A percentile compares a stretch with the other conserved stretches of the same genome.
Conservation (phyloP, 2,113 vertebrate species). For the Sinocyclocheilus anshuiensis region DNA sequence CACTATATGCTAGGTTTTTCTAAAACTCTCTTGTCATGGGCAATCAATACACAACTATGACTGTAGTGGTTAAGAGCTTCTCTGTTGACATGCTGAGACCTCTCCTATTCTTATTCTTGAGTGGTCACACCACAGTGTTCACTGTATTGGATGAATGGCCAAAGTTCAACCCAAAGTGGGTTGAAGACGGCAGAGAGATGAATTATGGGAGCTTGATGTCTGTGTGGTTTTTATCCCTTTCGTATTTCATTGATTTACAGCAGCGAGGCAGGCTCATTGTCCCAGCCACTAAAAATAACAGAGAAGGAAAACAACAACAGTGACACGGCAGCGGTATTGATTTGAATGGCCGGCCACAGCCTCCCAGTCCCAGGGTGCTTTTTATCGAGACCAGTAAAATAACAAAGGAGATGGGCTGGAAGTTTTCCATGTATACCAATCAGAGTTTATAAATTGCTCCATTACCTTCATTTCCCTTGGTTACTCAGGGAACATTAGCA, state of each 20-base stretch:
- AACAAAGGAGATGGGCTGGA: conserved; percentile 81
- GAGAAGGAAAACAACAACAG: conserved; percentile 67
- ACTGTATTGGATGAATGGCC: conserved; percentile 41
- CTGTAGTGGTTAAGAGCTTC: conserved; percentile 33
- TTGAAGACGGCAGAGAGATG: conserved; percentile 66
- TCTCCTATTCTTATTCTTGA: conserved; percentile 30
- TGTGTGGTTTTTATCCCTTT: conserved; percentile 53
- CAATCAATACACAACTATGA: conserved; percentile 28
- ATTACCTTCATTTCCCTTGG: conserved; percentile 85
- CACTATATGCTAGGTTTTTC: conserved; percentile 2
- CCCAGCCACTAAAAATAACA: conserved; percentile 73
- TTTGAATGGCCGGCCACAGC: conserved; percentile 70
- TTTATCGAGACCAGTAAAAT: conserved; percentile 80
- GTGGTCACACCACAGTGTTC: conserved; percentile 22
- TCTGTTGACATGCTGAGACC: conserved; percentile 36
- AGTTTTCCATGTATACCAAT: conserved; percentile 83
- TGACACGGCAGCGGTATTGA: conserved; percentile 75
- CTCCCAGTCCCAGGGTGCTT: conserved; percentile 71
- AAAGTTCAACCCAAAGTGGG: conserved; percentile 34
- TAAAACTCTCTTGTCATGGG: conserved; percentile 2
- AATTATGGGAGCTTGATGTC: conserved; percentile 61
- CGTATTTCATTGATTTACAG: conserved; percentile 76
- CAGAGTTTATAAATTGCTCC: conserved; percentile 86
- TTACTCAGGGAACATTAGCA: conserved; percentile 84
- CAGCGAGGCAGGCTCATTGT: conserved; percentile 64